phyloP scores from a whole-genome alignment of 2,888 invertebrate genomes.

The Ennomos fuscantarius region DNA sequence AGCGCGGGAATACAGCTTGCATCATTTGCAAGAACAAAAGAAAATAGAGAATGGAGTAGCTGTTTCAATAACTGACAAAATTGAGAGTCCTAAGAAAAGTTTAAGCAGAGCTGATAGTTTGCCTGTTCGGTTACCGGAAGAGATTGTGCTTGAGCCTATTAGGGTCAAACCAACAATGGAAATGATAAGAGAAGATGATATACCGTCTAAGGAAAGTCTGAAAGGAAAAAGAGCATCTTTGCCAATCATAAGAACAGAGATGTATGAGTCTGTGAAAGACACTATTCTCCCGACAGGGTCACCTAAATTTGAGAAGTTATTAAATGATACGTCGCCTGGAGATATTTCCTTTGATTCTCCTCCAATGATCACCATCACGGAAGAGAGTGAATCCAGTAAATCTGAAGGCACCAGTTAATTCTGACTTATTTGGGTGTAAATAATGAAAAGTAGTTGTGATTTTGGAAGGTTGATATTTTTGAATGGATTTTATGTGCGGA shows the following conservation, averaged over 20 bases:
- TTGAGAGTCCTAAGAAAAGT: constrained; percentile 74
- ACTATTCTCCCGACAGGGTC: constrained; percentile 78
- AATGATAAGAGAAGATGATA: constrained; percentile 71
- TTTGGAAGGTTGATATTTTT: constrained; percentile 24
- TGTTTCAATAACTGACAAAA: constrained; percentile 62
- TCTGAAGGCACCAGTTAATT: constrained; percentile 77
- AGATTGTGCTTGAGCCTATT: constrained; percentile 46
- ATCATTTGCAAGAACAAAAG: constrained; percentile 74
- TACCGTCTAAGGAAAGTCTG: constrained; percentile 57
- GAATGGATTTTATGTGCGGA: constrained; percentile 32
- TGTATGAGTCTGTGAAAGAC: constrained; percentile 85
- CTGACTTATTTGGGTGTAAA: constrained; percentile 31
- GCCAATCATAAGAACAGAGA: constrained; percentile 76
- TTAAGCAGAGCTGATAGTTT: constrained; percentile 83
- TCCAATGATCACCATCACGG: constrained; percentile 81
- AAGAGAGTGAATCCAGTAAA: constrained; percentile 74
- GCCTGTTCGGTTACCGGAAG: constrained; percentile 82
- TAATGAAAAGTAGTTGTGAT: constrained; percentile 25
- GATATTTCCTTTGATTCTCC: constrained; percentile 64
- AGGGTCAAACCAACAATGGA: constrained; percentile 59
- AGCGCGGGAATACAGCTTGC: constrained; percentile 75
- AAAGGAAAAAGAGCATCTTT: constrained; percentile 75
- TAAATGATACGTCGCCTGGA: constrained; percentile 80
- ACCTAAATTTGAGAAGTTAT: constrained; percentile 86
- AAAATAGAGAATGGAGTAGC: constrained; percentile 74